Evolutionary conservation across 37 sponge, comb jelly and placozoan genomes (phyloP).

Genomic region (Dysidea cf. avara): DNA sequence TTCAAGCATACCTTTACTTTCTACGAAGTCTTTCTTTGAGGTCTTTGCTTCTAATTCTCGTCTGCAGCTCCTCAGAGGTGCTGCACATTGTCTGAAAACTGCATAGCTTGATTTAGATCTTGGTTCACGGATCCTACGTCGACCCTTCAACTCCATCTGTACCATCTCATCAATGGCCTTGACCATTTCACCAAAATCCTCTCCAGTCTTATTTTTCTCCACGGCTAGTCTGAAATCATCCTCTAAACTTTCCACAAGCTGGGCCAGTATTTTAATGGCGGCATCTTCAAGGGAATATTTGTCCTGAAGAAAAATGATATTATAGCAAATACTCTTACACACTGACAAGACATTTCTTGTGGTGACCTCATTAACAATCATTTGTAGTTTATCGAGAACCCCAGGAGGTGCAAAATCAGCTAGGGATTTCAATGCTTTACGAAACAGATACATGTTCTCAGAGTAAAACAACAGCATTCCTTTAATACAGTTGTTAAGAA

Average conservation of each 20-base stretch:
- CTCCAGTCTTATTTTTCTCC: background rate
- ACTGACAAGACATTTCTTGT: constrained; percentile 35
- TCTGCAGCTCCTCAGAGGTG: constrained; percentile 2
- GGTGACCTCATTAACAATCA: constrained; percentile 13
- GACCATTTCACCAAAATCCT: constrained; percentile 19
- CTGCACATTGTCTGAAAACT: constrained; percentile 18
- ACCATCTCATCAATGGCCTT: constrained; percentile 9
- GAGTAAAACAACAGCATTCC: constrained; percentile 46
- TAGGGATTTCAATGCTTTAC: constrained; percentile 7
- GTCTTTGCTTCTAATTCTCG: constrained; percentile 57
- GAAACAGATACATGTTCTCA: constrained; percentile 53
- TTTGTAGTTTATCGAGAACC: constrained; percentile 9
- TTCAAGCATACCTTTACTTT: constrained; percentile 26
- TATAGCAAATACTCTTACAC: constrained; percentile 41
- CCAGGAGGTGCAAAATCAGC: constrained; percentile 33
- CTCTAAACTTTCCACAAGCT: constrained; percentile 13
- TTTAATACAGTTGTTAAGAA: constrained; percentile 27
- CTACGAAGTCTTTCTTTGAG: constrained; percentile 28
- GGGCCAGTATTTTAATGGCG: constrained; percentile 20
- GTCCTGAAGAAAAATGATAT: constrained; percentile 31
- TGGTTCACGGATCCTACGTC: no score
- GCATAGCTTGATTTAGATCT: no score
- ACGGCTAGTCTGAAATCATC: constrained; percentile 35
- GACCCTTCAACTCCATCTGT: constrained; percentile 2
- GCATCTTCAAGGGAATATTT: constrained; percentile 8